Percentiles rank a stretch among this genome's conserved stretches.
Evolutionary conservation across 2,797 vertebrate species (phyloP).

Genomic region (Catostomus latipinnis): DNA sequence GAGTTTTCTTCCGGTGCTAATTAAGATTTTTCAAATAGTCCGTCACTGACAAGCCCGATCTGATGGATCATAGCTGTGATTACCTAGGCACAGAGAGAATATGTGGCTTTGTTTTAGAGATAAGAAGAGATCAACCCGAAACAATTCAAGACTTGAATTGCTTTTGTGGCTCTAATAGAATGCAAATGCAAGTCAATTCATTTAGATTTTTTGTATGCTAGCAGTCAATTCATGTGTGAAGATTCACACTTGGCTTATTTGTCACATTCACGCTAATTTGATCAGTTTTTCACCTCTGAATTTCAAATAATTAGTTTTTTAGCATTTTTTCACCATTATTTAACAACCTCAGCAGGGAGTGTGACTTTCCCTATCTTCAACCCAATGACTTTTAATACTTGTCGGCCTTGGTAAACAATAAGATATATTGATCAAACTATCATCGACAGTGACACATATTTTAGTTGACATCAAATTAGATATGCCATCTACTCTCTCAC

Average conservation of each 20-base stretch:
- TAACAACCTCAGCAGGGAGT: background rate
- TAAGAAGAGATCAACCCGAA: conserved; percentile 40
- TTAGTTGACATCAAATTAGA: too few species aligned
- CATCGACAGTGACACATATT: too few species aligned
- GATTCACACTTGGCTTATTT: conserved; percentile 84
- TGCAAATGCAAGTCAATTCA: conserved; percentile 88
- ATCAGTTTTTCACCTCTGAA: conserved; percentile 51
- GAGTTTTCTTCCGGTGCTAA: conserved; percentile 47
- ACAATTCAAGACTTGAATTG: conserved; percentile 58
- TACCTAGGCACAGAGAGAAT: conserved; percentile 19
- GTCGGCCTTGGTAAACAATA: too few species aligned
- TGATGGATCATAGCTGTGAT: conserved; percentile 47
- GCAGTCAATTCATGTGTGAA: conserved; percentile 83
- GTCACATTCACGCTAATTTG: conserved; percentile 85
- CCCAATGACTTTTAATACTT: too few species aligned
- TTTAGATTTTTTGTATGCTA: conserved; percentile 82
- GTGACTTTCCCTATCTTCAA: too few species aligned
- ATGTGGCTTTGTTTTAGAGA: conserved; percentile 29
- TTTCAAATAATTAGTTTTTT: conserved; percentile 75
- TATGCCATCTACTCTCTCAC: too few species aligned
- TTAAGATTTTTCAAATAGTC: conserved; percentile 53
- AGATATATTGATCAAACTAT: too few species aligned
- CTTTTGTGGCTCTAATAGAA: conserved; percentile 77
- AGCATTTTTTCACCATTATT: conserved; percentile 51
- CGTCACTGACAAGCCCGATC: conserved; percentile 14